These are phyloP conservation scores for Megastigmus dorsalis DNA, from an alignment of 2,888 invertebrate species.

Conservation along the genomic window DNA sequence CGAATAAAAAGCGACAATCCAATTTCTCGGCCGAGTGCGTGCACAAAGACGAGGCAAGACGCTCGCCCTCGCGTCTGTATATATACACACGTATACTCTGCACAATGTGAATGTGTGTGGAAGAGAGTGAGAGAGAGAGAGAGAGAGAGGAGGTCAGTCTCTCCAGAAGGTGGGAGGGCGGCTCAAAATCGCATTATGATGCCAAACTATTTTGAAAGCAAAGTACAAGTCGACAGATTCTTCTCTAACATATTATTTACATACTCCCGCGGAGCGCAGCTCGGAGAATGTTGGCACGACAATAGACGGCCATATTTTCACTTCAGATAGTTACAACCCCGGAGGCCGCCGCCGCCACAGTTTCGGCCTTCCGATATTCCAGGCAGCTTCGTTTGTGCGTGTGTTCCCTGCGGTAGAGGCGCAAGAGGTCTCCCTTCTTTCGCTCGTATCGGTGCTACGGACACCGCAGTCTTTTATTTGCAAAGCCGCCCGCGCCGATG, in stretches of 20 bases:
- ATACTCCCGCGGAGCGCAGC: constrained; percentile 21
- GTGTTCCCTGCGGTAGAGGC: too few relatives aligned
- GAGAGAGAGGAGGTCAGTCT: constrained; percentile 15
- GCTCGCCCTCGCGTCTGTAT: too few relatives aligned
- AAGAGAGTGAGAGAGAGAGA: not conserved
- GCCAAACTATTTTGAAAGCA: constrained; percentile 51
- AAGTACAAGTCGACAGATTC: constrained; percentile 45
- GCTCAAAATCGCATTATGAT: constrained; percentile 48
- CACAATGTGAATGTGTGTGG: not conserved
- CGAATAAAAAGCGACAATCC: constrained; percentile 50
- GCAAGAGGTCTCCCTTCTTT: constrained; percentile 38
- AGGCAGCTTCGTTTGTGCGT: too few relatives aligned
- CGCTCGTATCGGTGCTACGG: constrained; percentile 66
- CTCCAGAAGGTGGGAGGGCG: too few relatives aligned
- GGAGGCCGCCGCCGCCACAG: constrained; percentile 49
- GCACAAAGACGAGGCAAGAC: constrained; percentile 26
- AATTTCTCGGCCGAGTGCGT: constrained; percentile 51
- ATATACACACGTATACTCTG: too few relatives aligned
- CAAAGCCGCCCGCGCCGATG: constrained; percentile 63
- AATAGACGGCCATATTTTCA: constrained; percentile 65
- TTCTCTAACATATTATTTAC: constrained; percentile 51
- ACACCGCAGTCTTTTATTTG: constrained; percentile 63
- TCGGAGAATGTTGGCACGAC: constrained; percentile 68
- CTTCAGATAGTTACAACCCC: constrained; percentile 63
- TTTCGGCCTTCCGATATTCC: constrained; percentile 25